A percentile compares a stretch with the other conserved stretches of the same genome.
phyloP scores from a whole-genome alignment of 1,140 invertebrate genomes.

The Ips nitidus region DNA sequence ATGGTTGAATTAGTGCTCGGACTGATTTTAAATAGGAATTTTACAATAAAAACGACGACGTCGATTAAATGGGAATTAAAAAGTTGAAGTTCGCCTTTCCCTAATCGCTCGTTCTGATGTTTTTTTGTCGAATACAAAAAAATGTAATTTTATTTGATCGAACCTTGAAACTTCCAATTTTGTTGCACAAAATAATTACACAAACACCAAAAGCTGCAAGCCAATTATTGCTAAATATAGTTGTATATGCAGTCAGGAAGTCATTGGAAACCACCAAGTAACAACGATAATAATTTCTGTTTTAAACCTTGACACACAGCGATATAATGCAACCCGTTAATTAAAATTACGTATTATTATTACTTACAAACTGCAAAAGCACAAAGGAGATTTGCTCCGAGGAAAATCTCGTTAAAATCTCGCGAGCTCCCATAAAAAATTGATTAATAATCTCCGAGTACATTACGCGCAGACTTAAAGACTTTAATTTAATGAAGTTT shows the following conservation, averaged over 20 bases:
- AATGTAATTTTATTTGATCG: too few relatives aligned
- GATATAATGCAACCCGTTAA: constrained; percentile 15
- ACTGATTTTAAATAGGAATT: constrained; percentile 9
- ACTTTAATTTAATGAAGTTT: constrained; percentile 37
- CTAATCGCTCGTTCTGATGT: too few relatives aligned
- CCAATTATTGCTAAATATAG: too few relatives aligned
- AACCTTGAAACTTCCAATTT: too few relatives aligned
- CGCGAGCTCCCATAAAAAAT: constrained; percentile 24
- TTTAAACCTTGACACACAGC: too few relatives aligned
- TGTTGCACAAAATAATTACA: too few relatives aligned
- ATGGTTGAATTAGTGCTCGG: background rate
- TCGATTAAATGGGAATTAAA: constrained; percentile 1
- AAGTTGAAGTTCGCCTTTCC: background rate
- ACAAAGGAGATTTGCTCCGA: constrained; percentile 23
- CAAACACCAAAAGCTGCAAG: too few relatives aligned
- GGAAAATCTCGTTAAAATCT: constrained; percentile 26
- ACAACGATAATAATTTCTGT: too few relatives aligned
- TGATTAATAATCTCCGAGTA: constrained; percentile 36
- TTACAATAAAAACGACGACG: background rate
- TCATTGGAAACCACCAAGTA: too few relatives aligned
- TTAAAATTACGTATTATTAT: constrained; percentile 34
- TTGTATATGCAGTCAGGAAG: too few relatives aligned
- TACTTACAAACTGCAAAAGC: constrained; percentile 24
- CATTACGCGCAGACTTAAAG: constrained; percentile 35
- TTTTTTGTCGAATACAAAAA: too few relatives aligned